These are phyloP conservation scores for Sepiola atlantica DNA, from an alignment of 2,888 invertebrate species.

Conservation along the genomic window DNA sequence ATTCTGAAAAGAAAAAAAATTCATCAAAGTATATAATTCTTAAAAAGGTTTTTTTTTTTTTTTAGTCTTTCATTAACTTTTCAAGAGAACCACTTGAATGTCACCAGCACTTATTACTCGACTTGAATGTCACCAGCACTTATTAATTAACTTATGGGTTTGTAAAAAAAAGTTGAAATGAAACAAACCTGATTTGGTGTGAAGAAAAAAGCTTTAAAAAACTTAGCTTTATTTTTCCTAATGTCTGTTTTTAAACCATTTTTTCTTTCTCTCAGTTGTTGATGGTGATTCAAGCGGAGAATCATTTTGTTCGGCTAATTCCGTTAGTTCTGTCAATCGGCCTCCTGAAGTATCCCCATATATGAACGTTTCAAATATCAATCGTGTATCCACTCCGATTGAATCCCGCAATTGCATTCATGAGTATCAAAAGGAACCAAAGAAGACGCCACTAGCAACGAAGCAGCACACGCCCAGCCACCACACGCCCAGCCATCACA, in stretches of 20 bases:
- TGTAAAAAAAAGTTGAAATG: too few species aligned
- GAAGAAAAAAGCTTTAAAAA: neutral
- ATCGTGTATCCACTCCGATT: slow-evolving; percentile 15
- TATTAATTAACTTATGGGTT: too few species aligned
- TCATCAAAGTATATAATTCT: too few species aligned
- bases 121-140: too few species aligned
- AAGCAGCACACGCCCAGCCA: neutral
- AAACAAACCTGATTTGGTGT: too few species aligned
- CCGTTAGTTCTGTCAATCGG: neutral
- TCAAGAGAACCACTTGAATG: too few species aligned
- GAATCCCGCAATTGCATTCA: neutral
- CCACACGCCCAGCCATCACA: neutral
- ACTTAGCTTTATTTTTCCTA: neutral
- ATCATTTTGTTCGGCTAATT: slow-evolving; percentile 37
- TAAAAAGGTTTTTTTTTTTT: too few species aligned
- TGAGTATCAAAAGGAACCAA: slow-evolving; percentile 2
- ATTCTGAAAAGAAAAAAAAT: too few species aligned
- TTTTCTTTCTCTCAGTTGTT: neutral
- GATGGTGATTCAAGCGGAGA: slow-evolving; percentile 34
- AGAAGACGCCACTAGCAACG: neutral
- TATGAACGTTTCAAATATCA: neutral
- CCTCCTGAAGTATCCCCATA: neutral
- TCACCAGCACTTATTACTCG: too few species aligned
- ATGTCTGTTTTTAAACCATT: neutral
- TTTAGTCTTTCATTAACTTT: too few species aligned